These are phyloP conservation scores for Ptychoptera contaminata DNA, from an alignment of 2,888 invertebrate species.

Conservation along the genomic window DNA sequence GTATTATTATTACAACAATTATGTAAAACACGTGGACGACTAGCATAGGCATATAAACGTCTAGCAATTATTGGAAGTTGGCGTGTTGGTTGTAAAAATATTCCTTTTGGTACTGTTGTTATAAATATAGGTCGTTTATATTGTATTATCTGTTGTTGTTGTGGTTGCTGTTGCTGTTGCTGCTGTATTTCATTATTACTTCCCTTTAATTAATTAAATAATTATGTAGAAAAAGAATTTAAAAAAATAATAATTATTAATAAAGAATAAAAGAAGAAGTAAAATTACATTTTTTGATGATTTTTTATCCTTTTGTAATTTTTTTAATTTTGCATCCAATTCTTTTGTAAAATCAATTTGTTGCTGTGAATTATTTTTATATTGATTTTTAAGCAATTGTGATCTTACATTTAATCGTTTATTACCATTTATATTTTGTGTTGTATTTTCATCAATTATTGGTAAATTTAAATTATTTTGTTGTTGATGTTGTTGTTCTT, in stretches of 20 bases:
- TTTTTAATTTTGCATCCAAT: slow-evolving; percentile 52
- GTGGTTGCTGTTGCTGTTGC: slow-evolving; percentile 1
- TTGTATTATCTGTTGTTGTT: not conserved
- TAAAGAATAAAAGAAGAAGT: not conserved
- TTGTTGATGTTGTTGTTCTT: not conserved
- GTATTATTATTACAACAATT: slow-evolving; percentile 4
- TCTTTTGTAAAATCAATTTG: slow-evolving; percentile 45
- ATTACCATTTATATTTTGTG: not conserved
- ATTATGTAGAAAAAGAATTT: no score
- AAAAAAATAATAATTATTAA: not conserved
- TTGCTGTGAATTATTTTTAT: slow-evolving; percentile 9
- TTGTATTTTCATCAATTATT: not conserved
- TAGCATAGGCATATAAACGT: slow-evolving; percentile 48
- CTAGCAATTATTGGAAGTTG: slow-evolving; percentile 30
- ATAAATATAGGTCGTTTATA: slow-evolving; percentile 48
- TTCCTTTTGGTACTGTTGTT: slow-evolving; percentile 64
- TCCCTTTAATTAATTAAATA: slow-evolving; percentile 12
- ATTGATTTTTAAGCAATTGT: not conserved
- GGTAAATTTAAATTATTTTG: not conserved
- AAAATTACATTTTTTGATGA: slow-evolving; percentile 14
- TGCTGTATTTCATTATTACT: slow-evolving; percentile 14
- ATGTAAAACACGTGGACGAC: slow-evolving; percentile 35
- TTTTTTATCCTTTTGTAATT: slow-evolving; percentile 45
- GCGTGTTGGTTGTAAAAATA: slow-evolving; percentile 64
- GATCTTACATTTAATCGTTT: slow-evolving; percentile 2